Percentiles rank a stretch among this genome's conserved stretches.
Evolutionary conservation across 1,140 invertebrate species (phyloP).

Genomic region (Reticulitermes speratus): DNA sequence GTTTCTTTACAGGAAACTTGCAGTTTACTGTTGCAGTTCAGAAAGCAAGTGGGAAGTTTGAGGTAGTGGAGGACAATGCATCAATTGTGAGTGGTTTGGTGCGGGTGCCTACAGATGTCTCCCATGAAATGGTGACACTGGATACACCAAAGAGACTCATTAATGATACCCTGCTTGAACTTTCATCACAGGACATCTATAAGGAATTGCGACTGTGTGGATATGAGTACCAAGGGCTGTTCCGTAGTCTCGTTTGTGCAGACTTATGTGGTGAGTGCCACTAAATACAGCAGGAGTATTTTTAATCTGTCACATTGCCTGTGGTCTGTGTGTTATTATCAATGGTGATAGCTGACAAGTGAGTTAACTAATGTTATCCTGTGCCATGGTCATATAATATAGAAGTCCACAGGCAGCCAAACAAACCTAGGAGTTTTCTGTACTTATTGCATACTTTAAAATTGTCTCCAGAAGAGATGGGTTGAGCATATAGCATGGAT

Average conservation of each 20-base stretch:
- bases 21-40: conserved; percentile 67
- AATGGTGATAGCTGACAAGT: too few relatives aligned
- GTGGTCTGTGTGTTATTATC: too few relatives aligned
- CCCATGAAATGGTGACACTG: conserved; percentile 50
- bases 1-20: too few relatives aligned
- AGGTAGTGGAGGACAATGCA: conserved; percentile 75
- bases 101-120: conserved; percentile 52
- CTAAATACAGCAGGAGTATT: not conserved
- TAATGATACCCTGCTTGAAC: conserved; percentile 39
- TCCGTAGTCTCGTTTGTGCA: conserved; percentile 62
- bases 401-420: too few relatives aligned
- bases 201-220: conserved; percentile 88
- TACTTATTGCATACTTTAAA: too few relatives aligned
- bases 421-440: too few relatives aligned
- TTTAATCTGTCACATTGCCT: not conserved
- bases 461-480: too few relatives aligned
- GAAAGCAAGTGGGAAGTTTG: conserved; percentile 78
- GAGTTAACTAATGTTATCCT: too few relatives aligned
- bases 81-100: conserved; percentile 63
- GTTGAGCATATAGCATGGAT: too few relatives aligned
- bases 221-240: conserved; percentile 84
- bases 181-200: conserved; percentile 69
- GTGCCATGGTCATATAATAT: too few relatives aligned
- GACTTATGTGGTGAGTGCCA: conserved; percentile 47
- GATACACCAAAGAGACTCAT: conserved; percentile 47